Percentiles rank a stretch among this genome's conserved stretches.
Evolutionary conservation across 2,888 invertebrate genomes (phyloP).

Genomic region (Gerris lacustris): DNA sequence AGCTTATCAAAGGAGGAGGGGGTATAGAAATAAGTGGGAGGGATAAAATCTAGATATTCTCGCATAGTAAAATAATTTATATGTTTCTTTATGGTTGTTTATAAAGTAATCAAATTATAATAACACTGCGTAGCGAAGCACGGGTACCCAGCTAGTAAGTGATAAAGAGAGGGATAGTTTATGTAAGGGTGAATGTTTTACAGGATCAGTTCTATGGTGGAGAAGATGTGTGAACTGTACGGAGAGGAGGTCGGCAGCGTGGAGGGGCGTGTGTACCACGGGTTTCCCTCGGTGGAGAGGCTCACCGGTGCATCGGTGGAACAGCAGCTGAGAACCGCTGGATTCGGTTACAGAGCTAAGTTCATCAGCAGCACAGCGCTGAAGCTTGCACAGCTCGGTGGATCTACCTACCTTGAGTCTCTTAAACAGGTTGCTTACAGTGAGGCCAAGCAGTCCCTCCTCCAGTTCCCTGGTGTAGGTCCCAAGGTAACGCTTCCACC

Average conservation of each 20-base stretch:
- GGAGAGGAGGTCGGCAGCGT: constrained; percentile 60
- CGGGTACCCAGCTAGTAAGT: too few species aligned
- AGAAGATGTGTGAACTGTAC: constrained; percentile 69
- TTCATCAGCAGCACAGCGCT: constrained; percentile 66
- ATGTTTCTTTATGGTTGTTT: too few species aligned
- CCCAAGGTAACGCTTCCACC: constrained; percentile 64
- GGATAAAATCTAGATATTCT: too few species aligned
- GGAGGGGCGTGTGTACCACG: constrained; percentile 52
- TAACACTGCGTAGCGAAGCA: too few species aligned
- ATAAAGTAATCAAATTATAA: too few species aligned
- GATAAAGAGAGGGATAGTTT: too few species aligned
- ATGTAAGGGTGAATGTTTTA: neutral
- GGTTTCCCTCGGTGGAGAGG: constrained; percentile 65
- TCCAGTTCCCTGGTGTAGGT: constrained; percentile 77
- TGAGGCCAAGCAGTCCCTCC: constrained; percentile 59
- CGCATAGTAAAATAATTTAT: too few species aligned
- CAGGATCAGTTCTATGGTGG: constrained; percentile 79
- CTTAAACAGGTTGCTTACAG: constrained; percentile 56
- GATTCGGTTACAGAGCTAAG: constrained; percentile 79
- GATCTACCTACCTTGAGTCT: constrained; percentile 56
- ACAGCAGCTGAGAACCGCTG: constrained; percentile 52
- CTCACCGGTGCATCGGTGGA: constrained; percentile 55
- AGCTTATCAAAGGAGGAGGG: too few species aligned
- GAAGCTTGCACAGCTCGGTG: constrained; percentile 55
- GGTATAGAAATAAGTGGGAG: too few species aligned